Conservation (phyloP, 2,797 vertebrate genomes). For the Neosilurus mollespiculum region DNA sequence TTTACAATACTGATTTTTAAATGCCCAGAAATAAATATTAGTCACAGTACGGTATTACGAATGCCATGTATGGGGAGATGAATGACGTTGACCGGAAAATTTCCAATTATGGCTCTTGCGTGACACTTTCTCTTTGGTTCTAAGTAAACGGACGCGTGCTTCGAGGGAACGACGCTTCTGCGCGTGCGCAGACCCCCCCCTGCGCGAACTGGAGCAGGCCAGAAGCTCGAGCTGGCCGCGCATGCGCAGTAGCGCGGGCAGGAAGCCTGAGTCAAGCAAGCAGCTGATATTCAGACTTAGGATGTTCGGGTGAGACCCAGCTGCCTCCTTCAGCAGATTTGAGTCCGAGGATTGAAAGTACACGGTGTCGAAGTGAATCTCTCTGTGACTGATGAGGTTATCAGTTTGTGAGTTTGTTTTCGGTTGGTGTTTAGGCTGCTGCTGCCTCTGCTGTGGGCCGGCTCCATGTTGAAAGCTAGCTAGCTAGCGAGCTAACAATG, state of each 20-base stretch:
- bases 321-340: slow-evolving; percentile 2
- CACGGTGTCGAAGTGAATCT: not conserved
- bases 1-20: not conserved
- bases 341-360: not conserved
- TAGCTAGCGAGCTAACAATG: slow-evolving; percentile 55
- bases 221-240: not conserved
- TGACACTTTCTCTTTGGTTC: not conserved
- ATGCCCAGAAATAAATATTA: not conserved
- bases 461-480: slow-evolving; percentile 41
- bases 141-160: not conserved
- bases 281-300: slow-evolving; percentile 56
- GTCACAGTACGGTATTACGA: not conserved
- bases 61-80: not conserved
- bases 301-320: slow-evolving; percentile 48
- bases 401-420: slow-evolving; percentile 46
- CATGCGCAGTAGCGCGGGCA: slow-evolving; percentile 32
- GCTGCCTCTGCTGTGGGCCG: slow-evolving; percentile 36
- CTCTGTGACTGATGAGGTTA: slow-evolving; percentile 14
- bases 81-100: not conserved
- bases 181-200: not conserved
- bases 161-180: not conserved
- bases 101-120: not conserved
- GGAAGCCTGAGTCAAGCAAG: slow-evolving; percentile 56
- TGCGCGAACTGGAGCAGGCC: no score
- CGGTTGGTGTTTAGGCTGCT: slow-evolving; percentile 33